Percentiles rank a stretch among this genome's conserved stretches.
These are phyloP conservation scores for Centropus bengalensis DNA, from an alignment of 2,113 vertebrate species.

Conservation along the genomic window DNA sequence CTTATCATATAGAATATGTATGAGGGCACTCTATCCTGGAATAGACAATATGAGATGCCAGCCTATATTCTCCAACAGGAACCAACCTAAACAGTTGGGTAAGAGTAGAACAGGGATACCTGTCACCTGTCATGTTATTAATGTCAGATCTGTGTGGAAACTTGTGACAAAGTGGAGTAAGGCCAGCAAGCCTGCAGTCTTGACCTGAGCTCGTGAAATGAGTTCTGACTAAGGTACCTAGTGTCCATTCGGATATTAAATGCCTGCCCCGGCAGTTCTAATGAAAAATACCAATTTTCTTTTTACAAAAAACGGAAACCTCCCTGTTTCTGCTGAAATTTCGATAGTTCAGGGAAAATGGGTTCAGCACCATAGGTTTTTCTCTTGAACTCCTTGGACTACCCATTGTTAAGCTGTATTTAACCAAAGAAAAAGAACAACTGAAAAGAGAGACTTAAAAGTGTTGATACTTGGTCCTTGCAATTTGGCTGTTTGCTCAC, in stretches of 20 bases:
- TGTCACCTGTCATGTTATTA: neutral
- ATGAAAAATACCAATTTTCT: neutral
- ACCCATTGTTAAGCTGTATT: neutral
- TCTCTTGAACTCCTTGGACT: neutral
- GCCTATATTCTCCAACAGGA: neutral
- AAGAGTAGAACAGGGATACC: fast-evolving
- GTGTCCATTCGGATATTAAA: neutral
- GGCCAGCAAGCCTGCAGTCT: neutral
- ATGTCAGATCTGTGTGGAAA: neutral
- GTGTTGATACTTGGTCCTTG: neutral
- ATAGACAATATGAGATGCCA: neutral
- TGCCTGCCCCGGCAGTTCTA: neutral
- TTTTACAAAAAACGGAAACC: neutral
- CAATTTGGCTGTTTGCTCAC: neutral
- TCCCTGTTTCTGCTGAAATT: neutral
- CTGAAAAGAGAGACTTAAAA: neutral
- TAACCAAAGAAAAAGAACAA: neutral
- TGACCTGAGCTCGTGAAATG: neutral
- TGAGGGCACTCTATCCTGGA: neutral
- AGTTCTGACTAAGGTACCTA: neutral
- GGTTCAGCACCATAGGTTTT: neutral
- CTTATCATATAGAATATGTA: fast-evolving
- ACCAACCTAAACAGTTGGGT: neutral
- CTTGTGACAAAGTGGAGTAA: neutral
- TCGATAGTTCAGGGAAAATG: neutral